Base-by-base conservation (phyloP, 2,113 vertebrate species). In the Zosterops borbonicus region DNA sequence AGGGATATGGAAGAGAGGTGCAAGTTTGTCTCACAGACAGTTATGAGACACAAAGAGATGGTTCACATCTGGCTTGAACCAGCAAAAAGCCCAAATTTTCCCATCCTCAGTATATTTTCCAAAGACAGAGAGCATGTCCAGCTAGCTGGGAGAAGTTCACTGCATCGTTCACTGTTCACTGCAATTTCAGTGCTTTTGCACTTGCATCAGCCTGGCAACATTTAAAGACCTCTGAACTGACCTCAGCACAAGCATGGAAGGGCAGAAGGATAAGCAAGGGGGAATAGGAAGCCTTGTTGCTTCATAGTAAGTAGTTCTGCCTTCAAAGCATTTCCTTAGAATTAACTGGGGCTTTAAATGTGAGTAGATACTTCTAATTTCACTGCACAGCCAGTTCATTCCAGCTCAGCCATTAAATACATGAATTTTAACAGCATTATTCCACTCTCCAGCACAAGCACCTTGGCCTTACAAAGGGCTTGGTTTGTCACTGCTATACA, bases 1-100 rank as follows among this genome's bases (percentile, higher is more conserved):
- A 67, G 2, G 18, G 6, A 9, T 28, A 7, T 17, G 46, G 58
- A 28, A 22, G 60, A 55, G 2, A 3, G 2, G 2, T 25, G 15
- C 29, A 55, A 47, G 14, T 75, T 44, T 44, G 27, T 55, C 47
- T 47, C 4, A 2, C 3, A 4, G 20, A 16, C 46, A 27, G 39
- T 56, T 50, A 37, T 14, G 23, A 80, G 33, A 82, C 35, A 49
- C 39, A 59, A 62, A 60, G 18, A 78, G 70, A 37, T 10, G 4
- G 12, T 39, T 70, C 21, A 19, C 1, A 0, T 74, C 16, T 83
- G 58, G 6, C 29, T 59, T 53, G 19, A 80, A 22, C 28, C 53
- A 73, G 70, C 16, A 65, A 70, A 73, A 39, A 10, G 11, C 7
- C 23, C 28, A 22, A n/a, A 46, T n/a, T 56, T 63, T 37, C 13